Base-by-base conservation (phyloP, 2,888 invertebrate genomes). In the Eupithecia vulgata region DNA sequence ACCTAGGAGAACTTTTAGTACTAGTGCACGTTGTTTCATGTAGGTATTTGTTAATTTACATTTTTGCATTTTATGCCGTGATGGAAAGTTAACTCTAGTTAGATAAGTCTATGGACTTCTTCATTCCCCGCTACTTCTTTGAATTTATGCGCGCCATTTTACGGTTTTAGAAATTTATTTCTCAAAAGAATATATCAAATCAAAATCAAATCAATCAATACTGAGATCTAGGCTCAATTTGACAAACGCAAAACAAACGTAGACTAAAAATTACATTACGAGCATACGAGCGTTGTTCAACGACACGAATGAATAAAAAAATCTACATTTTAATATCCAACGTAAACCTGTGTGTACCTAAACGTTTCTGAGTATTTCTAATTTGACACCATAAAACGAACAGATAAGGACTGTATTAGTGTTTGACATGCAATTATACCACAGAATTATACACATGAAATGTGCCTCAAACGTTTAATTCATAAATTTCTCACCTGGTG, bases 401-500 rank as follows among this genome's bases (percentile, higher is more conserved):
- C 12, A 37, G 1, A n/a, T 15, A 10, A 12, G 21, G 12, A 64
- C 37, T 52, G 34, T 12, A 35, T 40, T 37, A 48, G 30, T 67
- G 42, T 66, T 62, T 30, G 25, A 62, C 73, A 73, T 61, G 69
- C 66, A 30, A 25, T 21, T 52, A n/a, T n/a, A n/a, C n/a, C n/a
- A n/a, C n/a, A n/a, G n/a, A n/a, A n/a, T n/a, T n/a, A 21, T 13
- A 37, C 12, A 37, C 37, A 64, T 64, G 37, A 13, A 13, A 57
- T n/a, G 15, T 10, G 10, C 15, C 34, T 35, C 62, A 7, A 62
- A 35, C 15, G 59, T 59, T 12, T 34, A 17, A 17, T 64, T 64
- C 12, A 64, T 64, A 10, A 64, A 37, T 37, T n/a, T 64, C 21
- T 12, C 21, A 64, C 65, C 65, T 65, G 42, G 8, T 30, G 40